Conservation (phyloP, 35 echinoderm and acorn worm genomes). For the Ophiothrix spiculata region DNA sequence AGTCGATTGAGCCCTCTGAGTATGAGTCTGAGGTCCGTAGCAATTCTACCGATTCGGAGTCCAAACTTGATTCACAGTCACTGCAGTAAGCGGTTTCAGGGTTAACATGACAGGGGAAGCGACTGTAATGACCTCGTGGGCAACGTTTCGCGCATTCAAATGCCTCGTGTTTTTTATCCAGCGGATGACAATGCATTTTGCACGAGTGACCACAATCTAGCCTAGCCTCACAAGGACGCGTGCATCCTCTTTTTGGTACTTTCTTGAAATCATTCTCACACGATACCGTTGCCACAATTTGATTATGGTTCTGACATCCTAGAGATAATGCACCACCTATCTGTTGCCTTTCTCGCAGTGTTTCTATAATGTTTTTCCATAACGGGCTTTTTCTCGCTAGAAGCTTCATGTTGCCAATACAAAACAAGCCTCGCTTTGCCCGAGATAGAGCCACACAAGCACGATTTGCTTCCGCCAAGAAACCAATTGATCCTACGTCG, state of each 20-base stretch:
- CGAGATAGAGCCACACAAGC: conserved; percentile 39
- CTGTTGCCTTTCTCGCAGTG: not conserved
- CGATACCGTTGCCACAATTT: not conserved
- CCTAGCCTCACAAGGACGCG: conserved; percentile 10
- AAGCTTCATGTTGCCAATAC: conserved; percentile 49
- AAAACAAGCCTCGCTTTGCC: conserved; percentile 40
- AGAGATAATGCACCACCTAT: not conserved
- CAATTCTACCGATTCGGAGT: too few species aligned
- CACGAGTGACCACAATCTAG: conserved; percentile 51
- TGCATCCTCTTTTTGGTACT: conserved; percentile 36
- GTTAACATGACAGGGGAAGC: too few species aligned
- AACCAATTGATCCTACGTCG: conserved; percentile 49
- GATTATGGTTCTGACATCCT: conserved; percentile 30
- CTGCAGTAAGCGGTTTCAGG: too few species aligned
- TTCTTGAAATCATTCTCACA: conserved; percentile 5
- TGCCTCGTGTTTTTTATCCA: not conserved
- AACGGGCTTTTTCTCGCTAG: conserved; percentile 5
- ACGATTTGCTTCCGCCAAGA: conserved; percentile 52
- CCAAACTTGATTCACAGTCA: too few species aligned
- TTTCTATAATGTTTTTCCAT: conserved; percentile 33
- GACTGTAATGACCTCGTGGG: too few species aligned
- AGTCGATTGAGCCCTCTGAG: too few species aligned
- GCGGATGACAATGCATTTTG: conserved; percentile 5
- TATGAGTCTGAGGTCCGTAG: too few species aligned
- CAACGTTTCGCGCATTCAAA: conserved; percentile 14